Conservation (phyloP, 2,113 vertebrate genomes). For the Laticauda colubrina region DNA sequence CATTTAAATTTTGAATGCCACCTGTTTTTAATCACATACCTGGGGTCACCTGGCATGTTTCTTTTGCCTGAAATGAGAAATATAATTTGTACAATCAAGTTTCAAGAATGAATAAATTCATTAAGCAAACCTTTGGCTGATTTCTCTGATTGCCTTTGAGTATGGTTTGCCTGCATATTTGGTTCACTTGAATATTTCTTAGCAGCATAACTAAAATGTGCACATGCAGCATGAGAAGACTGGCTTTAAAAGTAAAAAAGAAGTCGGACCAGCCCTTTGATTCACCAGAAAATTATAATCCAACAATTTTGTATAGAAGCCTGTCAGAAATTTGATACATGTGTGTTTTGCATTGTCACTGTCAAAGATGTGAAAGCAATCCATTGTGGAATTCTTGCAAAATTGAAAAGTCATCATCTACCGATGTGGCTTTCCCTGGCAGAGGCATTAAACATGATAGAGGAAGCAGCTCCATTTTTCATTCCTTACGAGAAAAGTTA, state of each 20-base stretch:
- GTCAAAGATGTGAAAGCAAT: background rate
- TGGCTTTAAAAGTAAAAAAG: background rate
- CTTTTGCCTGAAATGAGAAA: constrained; percentile 16
- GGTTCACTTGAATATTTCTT: constrained; percentile 20
- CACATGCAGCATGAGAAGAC: background rate
- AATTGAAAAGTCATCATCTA: background rate
- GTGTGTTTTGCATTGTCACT: background rate
- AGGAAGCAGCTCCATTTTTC: background rate
- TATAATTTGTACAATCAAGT: background rate
- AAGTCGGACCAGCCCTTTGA: background rate
- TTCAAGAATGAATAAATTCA: constrained; percentile 22
- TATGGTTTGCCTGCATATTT: constrained; percentile 12
- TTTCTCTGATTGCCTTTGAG: constrained; percentile 23
- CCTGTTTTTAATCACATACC: background rate
- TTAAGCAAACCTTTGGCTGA: constrained; percentile 5
- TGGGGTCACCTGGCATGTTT: constrained; percentile 31
- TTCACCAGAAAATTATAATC: background rate
- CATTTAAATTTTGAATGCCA: background rate
- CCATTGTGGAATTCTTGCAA: background rate
- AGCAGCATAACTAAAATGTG: background rate
- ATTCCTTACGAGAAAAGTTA: background rate
- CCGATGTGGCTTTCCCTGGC: background rate
- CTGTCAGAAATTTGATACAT: background rate
- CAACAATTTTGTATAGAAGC: background rate
- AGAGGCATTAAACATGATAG: background rate